Evolutionary conservation across 1,140 invertebrate genomes (phyloP), one percentile per base, ranked within the genome.

Genomic region (Zaprionus africanus): DNA sequence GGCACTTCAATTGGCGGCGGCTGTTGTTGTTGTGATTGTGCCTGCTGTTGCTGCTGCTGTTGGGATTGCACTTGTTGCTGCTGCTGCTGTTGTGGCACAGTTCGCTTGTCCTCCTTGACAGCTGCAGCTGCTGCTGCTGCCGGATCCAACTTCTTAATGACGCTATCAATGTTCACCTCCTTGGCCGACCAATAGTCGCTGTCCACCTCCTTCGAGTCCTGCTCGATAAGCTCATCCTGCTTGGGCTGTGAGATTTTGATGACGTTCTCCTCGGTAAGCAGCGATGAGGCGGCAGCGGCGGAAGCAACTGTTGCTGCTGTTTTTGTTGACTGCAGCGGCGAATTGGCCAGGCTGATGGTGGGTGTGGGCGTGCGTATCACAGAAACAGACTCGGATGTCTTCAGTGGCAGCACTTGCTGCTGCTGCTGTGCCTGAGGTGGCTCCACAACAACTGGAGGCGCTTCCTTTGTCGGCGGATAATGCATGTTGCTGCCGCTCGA

Each of bases 161-260:
- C 96, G 31, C 96, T 96, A 75, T 96, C 96, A 65, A 96, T 96
- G 19, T 92, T 91, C 1, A 96, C 94, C 79, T 96, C 96, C 92
- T 96, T 96, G 2, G 95, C 95, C 24, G 95, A 95, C 96, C 96
- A 96, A 81, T 95, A 95, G 86, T 96, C 96, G 84, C 94, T 96
- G 81, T 96, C 96, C 43, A 90, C 86, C 74, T 96, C 95, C 79
- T 96, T 95, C 65, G 93, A 94, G 59, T 90, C 88, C 73, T 91
- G 90, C 57, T 91, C 84, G 57, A 83, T 76, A 3, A 90, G 77
- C 71, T 91, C 80, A 72, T 91, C 87, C 56, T 91, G 79, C 79
- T 90, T 87, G n/a, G 91, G 85, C 69, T 90, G 82, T 12, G 91
- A 92, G n/a, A 92, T 86, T 76, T 92, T 92, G n/a, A 81, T 92